Percentiles rank a stretch among this genome's conserved stretches.
Evolutionary conservation across 2,113 vertebrate species (phyloP).

Genomic region (Gnathochromis pfefferi): DNA sequence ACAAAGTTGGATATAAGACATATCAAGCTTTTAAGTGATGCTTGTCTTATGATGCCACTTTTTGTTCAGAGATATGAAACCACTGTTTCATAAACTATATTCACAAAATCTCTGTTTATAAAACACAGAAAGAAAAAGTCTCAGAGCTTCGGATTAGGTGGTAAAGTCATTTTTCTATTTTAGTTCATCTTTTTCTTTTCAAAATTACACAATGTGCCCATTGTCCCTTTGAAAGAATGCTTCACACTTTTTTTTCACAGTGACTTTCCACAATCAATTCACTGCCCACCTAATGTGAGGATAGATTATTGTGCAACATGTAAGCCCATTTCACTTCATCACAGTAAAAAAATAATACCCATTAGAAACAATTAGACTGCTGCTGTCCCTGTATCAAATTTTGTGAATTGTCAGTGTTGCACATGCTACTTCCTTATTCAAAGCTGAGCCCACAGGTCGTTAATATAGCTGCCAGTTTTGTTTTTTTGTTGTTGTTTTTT

Average conservation of each 20-base stretch:
- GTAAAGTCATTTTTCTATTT: not conserved
- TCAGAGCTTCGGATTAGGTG: not conserved
- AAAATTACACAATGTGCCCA: not conserved
- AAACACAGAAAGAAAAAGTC: not conserved
- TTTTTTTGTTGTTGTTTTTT: not conserved
- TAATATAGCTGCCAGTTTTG: conserved; percentile 7
- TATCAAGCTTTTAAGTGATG: not conserved
- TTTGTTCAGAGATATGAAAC: too few relatives aligned
- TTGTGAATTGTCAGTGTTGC: conserved; percentile 5
- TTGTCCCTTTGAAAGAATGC: not conserved
- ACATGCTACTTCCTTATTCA: not conserved
- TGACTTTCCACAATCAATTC: not conserved
- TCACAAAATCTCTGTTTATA: not conserved
- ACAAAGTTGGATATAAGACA: not conserved
- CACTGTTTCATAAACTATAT: not conserved
- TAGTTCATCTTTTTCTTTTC: not conserved
- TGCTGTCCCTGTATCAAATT: not conserved
- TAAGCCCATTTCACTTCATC: not conserved
- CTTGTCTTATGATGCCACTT: not conserved
- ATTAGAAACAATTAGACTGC: not conserved
- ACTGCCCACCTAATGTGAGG: not conserved
- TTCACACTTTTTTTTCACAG: not conserved
- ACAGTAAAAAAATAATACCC: not conserved
- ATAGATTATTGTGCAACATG: not conserved
- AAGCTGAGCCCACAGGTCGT: not conserved